A percentile compares a stretch with the other conserved stretches of the same genome.
Conservation (phyloP, 2,113 vertebrate species). For the Calidris pygmaea region DNA sequence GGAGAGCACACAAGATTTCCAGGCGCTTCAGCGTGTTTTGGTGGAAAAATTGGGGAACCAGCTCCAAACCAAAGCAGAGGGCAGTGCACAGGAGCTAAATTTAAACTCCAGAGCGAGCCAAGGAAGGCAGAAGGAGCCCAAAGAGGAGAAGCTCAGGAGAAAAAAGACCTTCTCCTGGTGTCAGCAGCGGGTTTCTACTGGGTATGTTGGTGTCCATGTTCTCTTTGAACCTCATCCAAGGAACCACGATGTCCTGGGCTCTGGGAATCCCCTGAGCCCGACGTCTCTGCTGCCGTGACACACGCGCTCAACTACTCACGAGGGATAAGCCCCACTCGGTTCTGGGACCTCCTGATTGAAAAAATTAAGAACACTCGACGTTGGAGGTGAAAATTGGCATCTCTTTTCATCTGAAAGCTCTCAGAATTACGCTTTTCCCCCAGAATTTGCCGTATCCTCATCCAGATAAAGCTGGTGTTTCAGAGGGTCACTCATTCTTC, state of each 20-base stretch:
- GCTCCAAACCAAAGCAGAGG: neutral
- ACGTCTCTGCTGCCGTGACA: conserved; percentile 3
- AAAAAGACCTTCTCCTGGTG: neutral
- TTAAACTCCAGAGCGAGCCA: neutral
- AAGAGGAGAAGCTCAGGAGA: neutral
- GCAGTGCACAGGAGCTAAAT: rapidly evolving
- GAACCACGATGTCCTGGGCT: neutral
- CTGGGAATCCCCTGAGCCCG: conserved; percentile 21
- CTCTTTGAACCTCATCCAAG: neutral
- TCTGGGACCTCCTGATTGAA: neutral
- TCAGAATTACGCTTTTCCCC: rapidly evolving
- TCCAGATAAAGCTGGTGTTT: rapidly evolving
- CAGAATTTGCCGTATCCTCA: rapidly evolving
- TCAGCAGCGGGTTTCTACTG: too few species aligned
- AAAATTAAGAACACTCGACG: neutral
- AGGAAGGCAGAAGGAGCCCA: neutral
- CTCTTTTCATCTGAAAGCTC: neutral
- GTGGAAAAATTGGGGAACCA: neutral
- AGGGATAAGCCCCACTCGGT: neutral
- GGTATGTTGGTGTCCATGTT: rapidly evolving
- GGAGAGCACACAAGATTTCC: neutral
- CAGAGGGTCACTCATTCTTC: neutral
- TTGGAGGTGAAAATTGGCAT: neutral
- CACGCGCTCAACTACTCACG: neutral
- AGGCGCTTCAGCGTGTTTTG: rapidly evolving